Conservation (phyloP, 2,888 invertebrate species). For the Acrocyrtus sp. region DNA sequence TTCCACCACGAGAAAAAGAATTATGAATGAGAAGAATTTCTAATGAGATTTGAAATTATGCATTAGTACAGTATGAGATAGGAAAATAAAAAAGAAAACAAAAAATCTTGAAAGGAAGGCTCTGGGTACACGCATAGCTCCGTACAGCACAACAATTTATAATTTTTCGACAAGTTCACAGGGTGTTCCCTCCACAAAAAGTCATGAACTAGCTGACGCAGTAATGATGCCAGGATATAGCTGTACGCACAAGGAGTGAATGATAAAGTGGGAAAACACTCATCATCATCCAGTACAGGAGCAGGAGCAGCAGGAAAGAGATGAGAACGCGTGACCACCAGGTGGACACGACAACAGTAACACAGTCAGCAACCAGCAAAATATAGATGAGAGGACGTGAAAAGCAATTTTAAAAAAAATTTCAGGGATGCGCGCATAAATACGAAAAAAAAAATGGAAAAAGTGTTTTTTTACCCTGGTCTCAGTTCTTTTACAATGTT, state of each 20-base stretch:
- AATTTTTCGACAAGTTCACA: slow-evolving; percentile 2
- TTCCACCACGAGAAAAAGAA: not conserved
- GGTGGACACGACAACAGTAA: slow-evolving; percentile 11
- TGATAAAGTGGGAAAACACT: slow-evolving; percentile 12
- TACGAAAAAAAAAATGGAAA: slow-evolving; percentile 16
- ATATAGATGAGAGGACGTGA: too few relatives aligned
- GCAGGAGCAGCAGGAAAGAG: not conserved
- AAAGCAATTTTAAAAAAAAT: not conserved
- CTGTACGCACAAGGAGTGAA: not conserved
- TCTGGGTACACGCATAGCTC: not conserved
- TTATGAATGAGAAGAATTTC: slow-evolving; percentile 37
- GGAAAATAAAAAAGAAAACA: not conserved
- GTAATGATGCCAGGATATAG: too few relatives aligned
- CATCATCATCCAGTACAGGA: not conserved
- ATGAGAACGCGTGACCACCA: slow-evolving; percentile 15
- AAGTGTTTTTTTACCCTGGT: slow-evolving; percentile 13
- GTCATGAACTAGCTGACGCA: not conserved
- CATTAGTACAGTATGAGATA: not conserved
- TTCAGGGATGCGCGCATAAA: not conserved
- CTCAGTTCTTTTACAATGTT: too few relatives aligned
- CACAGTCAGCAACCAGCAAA: too few relatives aligned
- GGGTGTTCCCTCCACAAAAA: not conserved
- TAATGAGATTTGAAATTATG: slow-evolving; percentile 45
- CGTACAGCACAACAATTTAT: not conserved
- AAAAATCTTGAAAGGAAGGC: slow-evolving; percentile 9